phyloP scores from a whole-genome alignment of 2,113 vertebrate species.

The Corvus moneduloides region DNA sequence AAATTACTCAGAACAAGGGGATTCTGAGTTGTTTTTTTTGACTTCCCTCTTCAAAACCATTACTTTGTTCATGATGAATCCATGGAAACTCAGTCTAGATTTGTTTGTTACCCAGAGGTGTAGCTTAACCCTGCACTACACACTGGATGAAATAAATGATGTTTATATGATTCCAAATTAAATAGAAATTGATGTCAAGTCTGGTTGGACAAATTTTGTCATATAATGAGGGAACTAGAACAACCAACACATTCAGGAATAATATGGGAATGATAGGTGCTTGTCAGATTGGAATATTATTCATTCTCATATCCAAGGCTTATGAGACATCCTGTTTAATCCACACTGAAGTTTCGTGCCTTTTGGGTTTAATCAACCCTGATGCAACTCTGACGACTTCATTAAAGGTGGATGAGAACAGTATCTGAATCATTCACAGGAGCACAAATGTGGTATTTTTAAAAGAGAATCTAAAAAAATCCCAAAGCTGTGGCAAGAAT shows the following conservation, averaged over 20 bases:
- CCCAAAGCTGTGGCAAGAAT: neutral
- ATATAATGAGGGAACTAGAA: neutral
- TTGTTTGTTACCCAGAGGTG: neutral
- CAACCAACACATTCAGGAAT: neutral
- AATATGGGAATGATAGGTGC: neutral
- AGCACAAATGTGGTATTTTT: neutral
- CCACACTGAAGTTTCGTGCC: neutral
- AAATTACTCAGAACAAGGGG: neutral
- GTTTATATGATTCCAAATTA: neutral
- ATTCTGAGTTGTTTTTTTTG: neutral
- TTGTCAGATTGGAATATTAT: neutral
- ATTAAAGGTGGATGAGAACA: neutral
- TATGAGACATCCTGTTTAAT: neutral
- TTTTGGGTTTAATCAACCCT: conserved; percentile 13
- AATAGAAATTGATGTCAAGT: neutral
- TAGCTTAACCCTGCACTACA: neutral
- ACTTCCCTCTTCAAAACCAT: neutral
- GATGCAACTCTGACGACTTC: neutral
- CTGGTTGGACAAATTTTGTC: neutral
- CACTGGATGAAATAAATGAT: neutral
- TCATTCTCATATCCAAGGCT: neutral
- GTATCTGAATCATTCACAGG: neutral
- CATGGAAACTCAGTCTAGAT: neutral
- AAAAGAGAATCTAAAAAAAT: fast-evolving
- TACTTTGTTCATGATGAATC: neutral